Percentiles rank a stretch among this genome's conserved stretches.
These are phyloP conservation scores for Struthio camelus DNA, from an alignment of 2,113 vertebrate species.

Conservation along the genomic window DNA sequence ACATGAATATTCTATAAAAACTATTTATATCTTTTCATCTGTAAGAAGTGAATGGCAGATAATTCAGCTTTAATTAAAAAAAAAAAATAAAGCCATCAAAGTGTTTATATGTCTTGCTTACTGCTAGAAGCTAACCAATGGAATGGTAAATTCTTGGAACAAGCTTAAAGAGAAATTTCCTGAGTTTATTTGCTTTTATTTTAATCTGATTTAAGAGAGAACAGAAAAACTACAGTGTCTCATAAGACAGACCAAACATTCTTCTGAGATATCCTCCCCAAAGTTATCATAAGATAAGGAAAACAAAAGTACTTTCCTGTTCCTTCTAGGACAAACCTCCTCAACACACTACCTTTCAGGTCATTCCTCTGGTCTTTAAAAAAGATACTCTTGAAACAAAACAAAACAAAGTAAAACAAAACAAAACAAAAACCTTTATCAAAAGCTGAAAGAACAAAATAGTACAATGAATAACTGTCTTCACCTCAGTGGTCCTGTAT, in stretches of 20 bases:
- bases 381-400: background rate
- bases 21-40: background rate
- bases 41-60: background rate
- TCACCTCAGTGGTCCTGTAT: background rate
- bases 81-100: background rate
- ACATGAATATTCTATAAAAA: background rate
- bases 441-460: background rate
- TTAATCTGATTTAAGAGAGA: constrained; percentile 15
- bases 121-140: background rate
- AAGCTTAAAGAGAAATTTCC: background rate
- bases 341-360: background rate
- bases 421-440: background rate
- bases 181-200: background rate
- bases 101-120: background rate
- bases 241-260: background rate
- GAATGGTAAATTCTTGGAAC: constrained; percentile 14
- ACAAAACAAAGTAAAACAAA: background rate
- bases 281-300: background rate
- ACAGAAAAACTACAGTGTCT: background rate
- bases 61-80: constrained; percentile 32
- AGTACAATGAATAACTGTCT: background rate
- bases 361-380: background rate
- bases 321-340: background rate
- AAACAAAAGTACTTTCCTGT: constrained; percentile 1
- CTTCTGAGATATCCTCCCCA: background rate